Evolutionary conservation across 2,888 invertebrate genomes (phyloP), one percentile per base, ranked within the genome.

Genomic region (Notocelia uddmanniana): DNA sequence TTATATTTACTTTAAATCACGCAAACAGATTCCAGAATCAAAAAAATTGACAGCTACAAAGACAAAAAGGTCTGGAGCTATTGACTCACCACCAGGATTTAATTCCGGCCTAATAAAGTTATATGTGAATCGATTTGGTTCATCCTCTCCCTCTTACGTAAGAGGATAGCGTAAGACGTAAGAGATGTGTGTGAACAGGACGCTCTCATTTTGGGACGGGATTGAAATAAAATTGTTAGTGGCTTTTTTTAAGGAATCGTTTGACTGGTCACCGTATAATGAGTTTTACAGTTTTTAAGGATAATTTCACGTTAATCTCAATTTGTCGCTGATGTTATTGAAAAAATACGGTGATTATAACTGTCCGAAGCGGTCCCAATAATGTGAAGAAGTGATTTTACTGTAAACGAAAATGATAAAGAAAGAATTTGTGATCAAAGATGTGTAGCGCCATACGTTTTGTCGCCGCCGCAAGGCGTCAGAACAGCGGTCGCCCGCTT

Each of bases 401-500:
- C 15, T 57, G 31, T 54, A 54, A 52, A 21, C 6, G 21, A 13
- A 52, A 21, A 21, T 52, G 52, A 21, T 23, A 23, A 54, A 54
- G 23, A 54, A 21, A 8, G 15, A 15, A 15, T 18, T 18, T 31
- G 31, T 11, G 57, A 57, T 57, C 57, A 57, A 57, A 57, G 57
- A 31, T 57, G 9, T 31, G 55, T 55, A 31, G 55, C 31, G 55
- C 34, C 26, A 54, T 54, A 55, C 15, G 23, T 55, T 55, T 45
- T 45, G 45, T 45, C 5, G 41, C 15, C 5, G 41, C 41, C 15
- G 15, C 15, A 6, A 13, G 13, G 41, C 5, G 15, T 5, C 6
- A 41, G 15, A 31, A 26, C 13, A 15, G 41, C 41, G n/a, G 41
- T 41, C 8, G 45, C 45, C 8, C n/a, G 45, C 45, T 8, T 45